These are phyloP conservation scores for Serinus canaria DNA, from an alignment of 2,113 vertebrate species.

Conservation along the genomic window DNA sequence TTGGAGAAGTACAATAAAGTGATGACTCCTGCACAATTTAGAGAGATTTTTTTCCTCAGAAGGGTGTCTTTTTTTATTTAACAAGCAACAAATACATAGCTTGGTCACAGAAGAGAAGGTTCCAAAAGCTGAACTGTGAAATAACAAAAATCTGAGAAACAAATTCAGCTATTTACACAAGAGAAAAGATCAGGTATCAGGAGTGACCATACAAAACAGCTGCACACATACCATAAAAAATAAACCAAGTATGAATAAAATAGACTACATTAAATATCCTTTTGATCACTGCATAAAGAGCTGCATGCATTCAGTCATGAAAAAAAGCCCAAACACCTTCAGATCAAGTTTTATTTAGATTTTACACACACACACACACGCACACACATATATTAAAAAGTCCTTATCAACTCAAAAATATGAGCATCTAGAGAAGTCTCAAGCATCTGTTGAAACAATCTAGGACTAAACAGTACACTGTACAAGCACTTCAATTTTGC, in stretches of 20 bases:
- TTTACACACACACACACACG: not conserved
- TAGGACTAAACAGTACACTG: not conserved
- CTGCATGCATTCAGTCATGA: not conserved
- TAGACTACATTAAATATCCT: not conserved
- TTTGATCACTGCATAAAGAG: not conserved
- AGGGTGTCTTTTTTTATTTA: not conserved
- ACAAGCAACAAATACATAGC: not conserved
- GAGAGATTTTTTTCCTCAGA: not conserved
- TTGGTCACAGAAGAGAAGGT: not conserved
- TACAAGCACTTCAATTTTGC: not conserved
- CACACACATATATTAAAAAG: not conserved
- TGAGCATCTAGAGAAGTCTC: not conserved
- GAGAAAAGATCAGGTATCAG: not conserved
- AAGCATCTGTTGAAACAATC: not conserved
- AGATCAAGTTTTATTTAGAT: not conserved
- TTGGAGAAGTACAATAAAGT: not conserved
- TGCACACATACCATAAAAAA: not conserved
- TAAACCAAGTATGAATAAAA: not conserved
- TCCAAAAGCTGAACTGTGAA: not conserved
- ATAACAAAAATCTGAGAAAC: not conserved
- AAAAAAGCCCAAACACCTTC: not conserved
- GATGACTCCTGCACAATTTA: not conserved
- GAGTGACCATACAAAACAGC: not conserved
- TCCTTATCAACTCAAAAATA: not conserved
- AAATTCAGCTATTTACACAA: not conserved